Conservation (phyloP, 2,797 vertebrate genomes). For the Microctenopoma steveboyesi region DNA sequence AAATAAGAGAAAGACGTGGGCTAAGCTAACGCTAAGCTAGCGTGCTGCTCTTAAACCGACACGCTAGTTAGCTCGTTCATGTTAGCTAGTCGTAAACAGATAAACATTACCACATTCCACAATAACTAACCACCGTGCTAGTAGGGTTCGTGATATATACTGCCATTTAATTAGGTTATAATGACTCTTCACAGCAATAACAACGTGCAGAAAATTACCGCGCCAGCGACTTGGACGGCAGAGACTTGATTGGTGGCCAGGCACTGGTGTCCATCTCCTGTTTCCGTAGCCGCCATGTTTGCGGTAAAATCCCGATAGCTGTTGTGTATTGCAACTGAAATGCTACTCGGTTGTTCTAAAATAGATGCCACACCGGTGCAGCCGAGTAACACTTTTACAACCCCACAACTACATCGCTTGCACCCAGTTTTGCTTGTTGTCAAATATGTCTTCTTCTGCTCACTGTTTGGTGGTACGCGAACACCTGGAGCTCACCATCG, state of each 20-base stretch:
- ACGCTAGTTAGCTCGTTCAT: slow-evolving; percentile 17
- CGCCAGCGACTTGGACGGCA: slow-evolving; percentile 47
- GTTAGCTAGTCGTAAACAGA: slow-evolving; percentile 10
- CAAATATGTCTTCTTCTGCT: slow-evolving; percentile 33
- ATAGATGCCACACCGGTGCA: not conserved
- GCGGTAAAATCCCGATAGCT: not conserved
- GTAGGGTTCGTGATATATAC: too few species aligned
- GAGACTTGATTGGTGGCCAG: slow-evolving; percentile 51
- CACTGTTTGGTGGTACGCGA: not conserved
- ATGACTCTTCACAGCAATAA: not conserved
- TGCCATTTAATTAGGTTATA: not conserved
- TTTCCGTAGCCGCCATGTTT: slow-evolving; percentile 66
- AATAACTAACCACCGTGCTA: not conserved
- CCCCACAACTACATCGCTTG: not conserved
- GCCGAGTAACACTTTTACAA: fast-evolving
- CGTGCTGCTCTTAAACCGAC: not conserved
- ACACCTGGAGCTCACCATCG: not conserved
- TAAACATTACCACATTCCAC: too few species aligned
- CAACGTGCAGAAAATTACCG: slow-evolving; percentile 63
- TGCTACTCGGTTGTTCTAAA: not conserved
- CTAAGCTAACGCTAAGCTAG: slow-evolving; percentile 62
- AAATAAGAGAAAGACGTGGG: slow-evolving; percentile 24
- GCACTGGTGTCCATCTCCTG: slow-evolving; percentile 43
- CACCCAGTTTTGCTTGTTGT: slow-evolving; percentile 2
- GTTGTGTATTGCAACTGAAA: not conserved